Evolutionary conservation across 1,140 invertebrate genomes (phyloP).

Genomic region (Drosophila orena): DNA sequence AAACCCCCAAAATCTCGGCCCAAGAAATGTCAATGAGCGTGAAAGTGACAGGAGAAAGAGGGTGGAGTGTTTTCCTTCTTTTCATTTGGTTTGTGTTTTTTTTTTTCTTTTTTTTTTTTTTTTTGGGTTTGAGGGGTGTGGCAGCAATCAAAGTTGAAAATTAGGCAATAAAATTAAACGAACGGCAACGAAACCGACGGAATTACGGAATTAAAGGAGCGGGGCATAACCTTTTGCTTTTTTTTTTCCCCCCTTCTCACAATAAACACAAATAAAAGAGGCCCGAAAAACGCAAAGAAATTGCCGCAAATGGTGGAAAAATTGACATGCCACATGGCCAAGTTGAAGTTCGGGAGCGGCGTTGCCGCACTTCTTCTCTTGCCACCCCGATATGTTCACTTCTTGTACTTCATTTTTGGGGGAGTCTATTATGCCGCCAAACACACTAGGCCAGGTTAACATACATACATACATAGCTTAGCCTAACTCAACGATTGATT

Average conservation of each 20-base stretch:
- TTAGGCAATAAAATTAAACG: constrained; percentile 82
- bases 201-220: neutral
- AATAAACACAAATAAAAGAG: constrained; percentile 37
- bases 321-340: constrained; percentile 66
- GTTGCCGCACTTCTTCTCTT: constrained; percentile 68
- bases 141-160: constrained; percentile 80
- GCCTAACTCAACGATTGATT: constrained; percentile 5
- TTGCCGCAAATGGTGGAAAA: constrained; percentile 62
- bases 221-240: constrained; percentile 57
- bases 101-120: neutral
- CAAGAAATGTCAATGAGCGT: constrained; percentile 77
- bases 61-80: neutral
- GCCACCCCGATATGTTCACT: neutral
- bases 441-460: constrained; percentile 4
- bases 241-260: constrained; percentile 8
- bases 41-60: constrained; percentile 48
- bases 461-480: neutral
- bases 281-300: constrained; percentile 35
- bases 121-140: constrained; percentile 25
- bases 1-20: constrained; percentile 22
- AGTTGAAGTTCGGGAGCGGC: constrained; percentile 11
- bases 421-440: constrained; percentile 40
- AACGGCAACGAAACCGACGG: constrained; percentile 58
- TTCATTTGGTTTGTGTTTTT: neutral
- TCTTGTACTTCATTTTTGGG: constrained; percentile 2